These are phyloP conservation scores for Sericinus montela DNA, from an alignment of 2,888 invertebrate genomes.

Conservation along the genomic window DNA sequence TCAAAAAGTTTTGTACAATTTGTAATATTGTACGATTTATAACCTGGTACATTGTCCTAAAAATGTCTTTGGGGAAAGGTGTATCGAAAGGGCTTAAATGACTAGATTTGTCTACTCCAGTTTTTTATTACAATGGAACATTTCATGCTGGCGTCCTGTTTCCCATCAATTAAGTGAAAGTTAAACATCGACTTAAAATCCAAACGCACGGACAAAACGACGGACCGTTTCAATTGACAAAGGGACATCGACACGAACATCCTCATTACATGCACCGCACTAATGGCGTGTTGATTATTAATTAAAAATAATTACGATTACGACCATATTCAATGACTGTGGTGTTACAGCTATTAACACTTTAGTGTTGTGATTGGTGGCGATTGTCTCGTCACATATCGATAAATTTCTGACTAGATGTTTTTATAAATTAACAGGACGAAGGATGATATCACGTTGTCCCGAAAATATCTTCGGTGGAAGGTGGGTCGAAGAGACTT, in stretches of 20 bases:
- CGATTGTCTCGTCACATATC: not conserved
- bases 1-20: too few relatives aligned
- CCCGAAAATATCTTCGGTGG: too few relatives aligned
- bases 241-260: slow-evolving; percentile 73
- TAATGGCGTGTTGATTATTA: slow-evolving; percentile 78
- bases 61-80: too few relatives aligned
- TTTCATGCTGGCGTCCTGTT: too few relatives aligned
- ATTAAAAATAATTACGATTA: slow-evolving; percentile 80
- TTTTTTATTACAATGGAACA: too few relatives aligned
- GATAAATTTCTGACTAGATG: not conserved
- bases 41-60: too few relatives aligned
- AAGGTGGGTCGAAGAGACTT: too few relatives aligned
- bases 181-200: not conserved
- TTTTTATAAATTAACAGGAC: too few relatives aligned
- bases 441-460: too few relatives aligned
- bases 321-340: slow-evolving; percentile 79
- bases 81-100: too few relatives aligned
- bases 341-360: slow-evolving; percentile 75
- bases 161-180: slow-evolving; percentile 14
- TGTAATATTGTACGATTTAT: too few relatives aligned
- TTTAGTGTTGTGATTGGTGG: slow-evolving; percentile 40
- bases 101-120: too few relatives aligned
- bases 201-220: slow-evolving; percentile 24
- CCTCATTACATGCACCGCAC: slow-evolving; percentile 69
- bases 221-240: slow-evolving; percentile 48